Evolutionary conservation across 2,113 vertebrate genomes (phyloP).

Genomic region (Peromyscus leucopus): DNA sequence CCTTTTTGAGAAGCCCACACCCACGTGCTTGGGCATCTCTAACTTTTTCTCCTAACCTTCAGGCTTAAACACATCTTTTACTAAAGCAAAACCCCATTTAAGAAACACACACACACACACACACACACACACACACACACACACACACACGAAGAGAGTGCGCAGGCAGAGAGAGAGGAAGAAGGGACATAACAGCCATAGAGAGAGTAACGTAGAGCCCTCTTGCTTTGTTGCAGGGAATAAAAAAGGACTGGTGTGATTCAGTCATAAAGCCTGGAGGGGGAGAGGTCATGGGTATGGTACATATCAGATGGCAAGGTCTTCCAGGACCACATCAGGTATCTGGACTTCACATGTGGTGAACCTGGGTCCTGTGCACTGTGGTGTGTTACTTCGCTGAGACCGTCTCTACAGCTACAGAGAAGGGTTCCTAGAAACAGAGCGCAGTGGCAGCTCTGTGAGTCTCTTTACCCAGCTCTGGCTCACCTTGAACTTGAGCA

Average conservation of each 20-base stretch:
- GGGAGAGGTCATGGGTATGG: not conserved
- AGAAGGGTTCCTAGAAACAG: not conserved
- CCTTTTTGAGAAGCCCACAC: not conserved
- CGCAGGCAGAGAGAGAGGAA: not conserved
- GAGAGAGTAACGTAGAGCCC: not conserved
- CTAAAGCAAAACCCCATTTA: not conserved
- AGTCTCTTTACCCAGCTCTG: not conserved
- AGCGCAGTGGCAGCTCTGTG: not conserved
- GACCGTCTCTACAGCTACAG: not conserved
- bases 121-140: not conserved
- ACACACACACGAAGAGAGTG: not conserved
- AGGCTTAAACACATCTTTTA: not conserved
- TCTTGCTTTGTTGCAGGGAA: constrained; percentile 23
- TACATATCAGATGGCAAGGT: not conserved
- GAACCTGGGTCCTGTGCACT: not conserved
- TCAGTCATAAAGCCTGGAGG: not conserved
- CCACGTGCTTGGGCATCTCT: not conserved
- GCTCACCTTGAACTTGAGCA: not conserved
- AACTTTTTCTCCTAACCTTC: not conserved
- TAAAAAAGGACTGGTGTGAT: not conserved
- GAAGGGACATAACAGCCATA: not conserved
- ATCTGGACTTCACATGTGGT: not conserved
- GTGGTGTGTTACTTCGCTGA: not conserved
- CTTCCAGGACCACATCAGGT: not conserved
- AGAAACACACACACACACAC: not conserved